These are phyloP conservation scores for Aegithalos caudatus DNA, from an alignment of 2,113 vertebrate species.

Conservation along the genomic window DNA sequence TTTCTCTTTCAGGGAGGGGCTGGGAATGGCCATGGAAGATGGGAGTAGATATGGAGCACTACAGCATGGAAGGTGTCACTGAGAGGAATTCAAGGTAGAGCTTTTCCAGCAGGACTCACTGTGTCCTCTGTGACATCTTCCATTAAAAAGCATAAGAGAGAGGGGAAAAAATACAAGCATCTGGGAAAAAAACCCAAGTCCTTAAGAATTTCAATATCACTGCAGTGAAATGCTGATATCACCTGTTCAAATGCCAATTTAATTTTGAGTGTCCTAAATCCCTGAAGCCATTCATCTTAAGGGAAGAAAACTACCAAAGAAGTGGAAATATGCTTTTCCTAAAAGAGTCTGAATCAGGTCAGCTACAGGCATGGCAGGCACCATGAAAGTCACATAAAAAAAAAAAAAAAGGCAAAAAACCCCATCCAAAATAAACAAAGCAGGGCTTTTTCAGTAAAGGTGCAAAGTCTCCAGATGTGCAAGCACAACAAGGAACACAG, in stretches of 20 bases:
- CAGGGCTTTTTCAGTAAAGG: not conserved
- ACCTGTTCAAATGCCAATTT: not conserved
- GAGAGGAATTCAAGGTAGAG: not conserved
- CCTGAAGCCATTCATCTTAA: not conserved
- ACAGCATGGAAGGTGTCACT: not conserved
- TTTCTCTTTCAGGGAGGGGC: not conserved
- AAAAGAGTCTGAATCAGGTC: not conserved
- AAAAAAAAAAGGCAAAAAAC: not conserved
- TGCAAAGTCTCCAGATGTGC: not conserved
- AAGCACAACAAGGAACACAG: not conserved
- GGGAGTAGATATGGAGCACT: rapidly evolving
- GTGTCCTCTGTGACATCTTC: not conserved
- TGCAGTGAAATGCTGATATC: not conserved
- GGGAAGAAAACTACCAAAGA: not conserved
- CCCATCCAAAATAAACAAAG: too few relatives aligned
- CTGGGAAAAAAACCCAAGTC: rapidly evolving
- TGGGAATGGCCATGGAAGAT: rapidly evolving
- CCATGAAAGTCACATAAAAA: not conserved
- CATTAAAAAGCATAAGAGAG: not conserved
- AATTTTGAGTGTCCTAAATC: not conserved
- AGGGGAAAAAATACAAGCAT: not conserved
- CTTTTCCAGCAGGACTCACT: not conserved
- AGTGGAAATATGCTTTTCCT: rapidly evolving
- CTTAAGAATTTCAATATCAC: not conserved
- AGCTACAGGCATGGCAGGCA: not conserved